Evolutionary conservation across 92 coral and sea anemone species (phyloP), one percentile per base, ranked within the genome.

Genomic region (Actinostola sp.): DNA sequence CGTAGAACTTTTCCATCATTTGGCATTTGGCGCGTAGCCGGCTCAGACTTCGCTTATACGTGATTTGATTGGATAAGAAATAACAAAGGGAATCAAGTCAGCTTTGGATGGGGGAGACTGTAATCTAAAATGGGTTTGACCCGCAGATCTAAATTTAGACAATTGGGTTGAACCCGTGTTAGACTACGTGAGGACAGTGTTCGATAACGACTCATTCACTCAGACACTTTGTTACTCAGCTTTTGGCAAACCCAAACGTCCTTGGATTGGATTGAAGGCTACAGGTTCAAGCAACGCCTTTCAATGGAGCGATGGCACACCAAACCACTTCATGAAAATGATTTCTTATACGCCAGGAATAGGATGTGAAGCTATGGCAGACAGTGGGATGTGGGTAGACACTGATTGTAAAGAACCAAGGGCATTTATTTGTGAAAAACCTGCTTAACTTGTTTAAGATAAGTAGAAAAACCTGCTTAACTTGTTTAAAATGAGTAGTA

Each of bases 271-370:
- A 10, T 33, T 63, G 7, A 38, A 23, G 23, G 51, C 14, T 1
- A 43, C 19, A 7, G 23, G 19, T 25, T 19, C 43, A 24, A 16
- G n/a, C 16, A 63, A 36, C n/a, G 38, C 50, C 30, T 63, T 38
- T 26, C 43, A 63, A 1, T 63, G 69, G 69, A 63, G 69, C 23
- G 69, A 63, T 63, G 53, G 69, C 10, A n/a, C 51, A 3, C 27
- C 17, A n/a, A 38, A 12, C 27, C 69, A 39, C 3, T 63, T 63
- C 69, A 38, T 39, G 52, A 28, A 43, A 23, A 5, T 63, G n/a
- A 16, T 45, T 19, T 27, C 50, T 8, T 19, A n/a, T n/a, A 2
- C 23, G n/a, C 49, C 50, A 23, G 19, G 19, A 16, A 46, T 2
- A 46, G 19, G 53, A 13, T 46, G 53, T 46, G 53, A 4, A 2